phyloP scores from a whole-genome alignment of 2,888 invertebrate genomes.

The Tenthredo amoena region DNA sequence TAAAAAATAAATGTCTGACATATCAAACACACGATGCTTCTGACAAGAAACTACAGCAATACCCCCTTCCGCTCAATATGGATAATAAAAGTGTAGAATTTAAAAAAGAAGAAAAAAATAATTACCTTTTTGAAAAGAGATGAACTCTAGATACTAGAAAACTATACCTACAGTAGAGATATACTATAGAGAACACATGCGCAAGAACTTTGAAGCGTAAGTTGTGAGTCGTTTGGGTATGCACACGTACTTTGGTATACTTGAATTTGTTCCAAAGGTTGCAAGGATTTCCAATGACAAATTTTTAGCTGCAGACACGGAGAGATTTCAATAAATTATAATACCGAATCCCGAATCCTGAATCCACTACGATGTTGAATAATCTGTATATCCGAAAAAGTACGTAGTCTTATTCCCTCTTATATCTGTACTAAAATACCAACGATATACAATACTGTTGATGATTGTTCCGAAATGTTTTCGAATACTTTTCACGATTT shows the following conservation, averaged over 20 bases:
- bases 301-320: neutral
- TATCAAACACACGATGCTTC: constrained; percentile 71
- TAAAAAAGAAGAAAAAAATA: constrained; percentile 41
- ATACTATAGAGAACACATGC: constrained; percentile 65
- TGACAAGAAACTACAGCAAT: constrained; percentile 71
- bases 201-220: neutral
- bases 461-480: neutral
- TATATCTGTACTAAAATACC: constrained; percentile 5
- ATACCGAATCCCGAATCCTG: neutral
- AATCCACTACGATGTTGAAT: neutral
- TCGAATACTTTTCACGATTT: neutral
- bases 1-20: constrained; percentile 66
- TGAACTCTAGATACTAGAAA: constrained; percentile 48
- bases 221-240: neutral
- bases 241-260: neutral
- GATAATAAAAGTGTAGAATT: constrained; percentile 66
- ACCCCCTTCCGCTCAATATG: constrained; percentile 72
- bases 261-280: neutral
- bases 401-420: neutral
- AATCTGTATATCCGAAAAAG: neutral
- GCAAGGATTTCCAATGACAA: constrained; percentile 2
- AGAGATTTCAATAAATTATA: neutral
- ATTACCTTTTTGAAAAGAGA: constrained; percentile 15
- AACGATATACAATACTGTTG: neutral
- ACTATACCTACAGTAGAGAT: constrained; percentile 60